These are phyloP conservation scores for Coturnix japonica DNA, from an alignment of 2,113 vertebrate genomes.

Conservation along the genomic window DNA sequence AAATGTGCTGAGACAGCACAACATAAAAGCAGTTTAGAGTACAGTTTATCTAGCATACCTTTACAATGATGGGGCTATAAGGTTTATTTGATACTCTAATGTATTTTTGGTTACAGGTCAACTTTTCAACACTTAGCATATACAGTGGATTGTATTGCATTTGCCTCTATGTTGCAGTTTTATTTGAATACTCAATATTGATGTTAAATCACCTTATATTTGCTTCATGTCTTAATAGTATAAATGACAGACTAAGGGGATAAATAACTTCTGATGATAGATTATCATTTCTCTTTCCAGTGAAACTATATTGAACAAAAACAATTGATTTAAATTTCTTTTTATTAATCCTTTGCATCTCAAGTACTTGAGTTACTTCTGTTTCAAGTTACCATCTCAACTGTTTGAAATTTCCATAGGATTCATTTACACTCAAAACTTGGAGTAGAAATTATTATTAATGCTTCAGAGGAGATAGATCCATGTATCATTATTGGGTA, in stretches of 20 bases:
- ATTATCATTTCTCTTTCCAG: not conserved
- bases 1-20: not conserved
- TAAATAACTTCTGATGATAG: not conserved
- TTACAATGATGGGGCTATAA: not conserved
- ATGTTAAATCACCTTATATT: not conserved
- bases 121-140: not conserved
- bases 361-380: not conserved
- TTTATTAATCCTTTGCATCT: not conserved
- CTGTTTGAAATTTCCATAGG: not conserved
- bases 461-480: not conserved
- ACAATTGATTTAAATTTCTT: not conserved
- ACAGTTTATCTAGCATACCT: not conserved
- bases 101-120: not conserved
- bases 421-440: not conserved
- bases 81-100: not conserved
- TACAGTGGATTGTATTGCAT: not conserved
- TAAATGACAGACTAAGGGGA: not conserved
- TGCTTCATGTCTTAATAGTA: not conserved
- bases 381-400: not conserved
- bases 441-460: not conserved
- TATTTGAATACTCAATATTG: not conserved
- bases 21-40: not conserved
- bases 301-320: not conserved
- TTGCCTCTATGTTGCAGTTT: not conserved
- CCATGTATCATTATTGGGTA: not conserved